Conservation (phyloP, 2,888 invertebrate species). For the Perithous albicinctus region DNA sequence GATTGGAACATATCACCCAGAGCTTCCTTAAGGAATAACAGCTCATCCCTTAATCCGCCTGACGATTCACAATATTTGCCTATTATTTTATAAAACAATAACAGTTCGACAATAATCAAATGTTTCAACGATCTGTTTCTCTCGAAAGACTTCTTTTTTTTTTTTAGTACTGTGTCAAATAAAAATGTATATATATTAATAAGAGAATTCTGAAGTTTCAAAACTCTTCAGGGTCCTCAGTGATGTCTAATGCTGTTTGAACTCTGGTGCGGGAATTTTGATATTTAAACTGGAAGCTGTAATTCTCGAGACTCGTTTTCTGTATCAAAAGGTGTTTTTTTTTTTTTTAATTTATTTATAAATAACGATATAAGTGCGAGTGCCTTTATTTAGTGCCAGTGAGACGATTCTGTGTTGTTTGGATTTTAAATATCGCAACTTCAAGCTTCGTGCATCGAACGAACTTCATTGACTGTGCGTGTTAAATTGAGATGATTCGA, state of each 20-base stretch:
- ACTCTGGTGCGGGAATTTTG: conserved; percentile 1
- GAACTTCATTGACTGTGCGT: background rate
- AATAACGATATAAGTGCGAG: background rate
- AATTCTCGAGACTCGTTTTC: background rate
- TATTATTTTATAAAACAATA: background rate
- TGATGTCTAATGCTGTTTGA: background rate
- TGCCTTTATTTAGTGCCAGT: background rate
- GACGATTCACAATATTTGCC: background rate
- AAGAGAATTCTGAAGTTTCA: background rate
- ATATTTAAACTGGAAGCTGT: background rate
- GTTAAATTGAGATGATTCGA: no score
- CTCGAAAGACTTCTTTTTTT: no score
- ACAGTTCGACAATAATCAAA: background rate
- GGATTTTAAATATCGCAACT: background rate
- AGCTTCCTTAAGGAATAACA: conserved; percentile 39
- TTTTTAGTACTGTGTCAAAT: conserved; percentile 1
- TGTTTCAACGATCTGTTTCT: background rate
- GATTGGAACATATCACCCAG: conserved; percentile 65
- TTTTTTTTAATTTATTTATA: no score
- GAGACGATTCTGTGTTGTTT: background rate
- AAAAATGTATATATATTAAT: no score
- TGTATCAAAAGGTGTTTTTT: conserved; percentile 25
- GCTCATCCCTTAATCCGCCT: background rate
- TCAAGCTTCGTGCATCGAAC: background rate
- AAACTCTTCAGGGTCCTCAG: background rate